Conservation (phyloP, 2,797 vertebrate genomes). For the Acestrorhynchus altus region DNA sequence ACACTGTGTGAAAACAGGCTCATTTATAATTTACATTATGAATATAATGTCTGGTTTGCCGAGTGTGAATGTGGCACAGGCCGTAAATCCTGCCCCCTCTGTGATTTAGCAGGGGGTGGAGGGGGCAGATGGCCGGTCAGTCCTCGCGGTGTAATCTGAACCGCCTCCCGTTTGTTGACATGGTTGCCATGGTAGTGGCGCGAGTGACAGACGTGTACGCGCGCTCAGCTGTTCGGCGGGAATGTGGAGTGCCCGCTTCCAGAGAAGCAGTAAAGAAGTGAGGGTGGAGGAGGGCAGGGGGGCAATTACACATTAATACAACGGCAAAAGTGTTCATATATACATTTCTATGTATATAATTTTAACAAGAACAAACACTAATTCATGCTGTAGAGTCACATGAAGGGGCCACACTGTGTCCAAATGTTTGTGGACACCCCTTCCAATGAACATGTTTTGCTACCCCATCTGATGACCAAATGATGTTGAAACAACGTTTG, state of each 20-base stretch:
- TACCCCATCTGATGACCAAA: too few species aligned
- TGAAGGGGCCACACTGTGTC: too few species aligned
- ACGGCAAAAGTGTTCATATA: background rate
- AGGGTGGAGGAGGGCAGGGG: background rate
- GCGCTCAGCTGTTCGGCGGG: constrained; percentile 86
- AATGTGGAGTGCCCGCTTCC: constrained; percentile 71
- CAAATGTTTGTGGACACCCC: too few species aligned
- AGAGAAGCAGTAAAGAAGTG: constrained; percentile 39
- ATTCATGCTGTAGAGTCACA: too few species aligned
- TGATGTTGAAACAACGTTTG: too few species aligned
- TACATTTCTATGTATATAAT: too few species aligned
- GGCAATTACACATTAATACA: background rate
- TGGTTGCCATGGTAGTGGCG: constrained; percentile 78
- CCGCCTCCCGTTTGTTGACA: constrained; percentile 78
- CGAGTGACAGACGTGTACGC: constrained; percentile 77
- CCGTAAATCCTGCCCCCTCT: constrained; percentile 52
- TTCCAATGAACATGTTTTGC: too few species aligned
- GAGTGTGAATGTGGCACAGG: constrained; percentile 7
- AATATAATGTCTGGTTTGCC: background rate
- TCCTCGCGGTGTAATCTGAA: constrained; percentile 75
- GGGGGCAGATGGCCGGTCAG: constrained; percentile 17
- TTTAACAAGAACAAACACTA: too few species aligned
- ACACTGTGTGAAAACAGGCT: too few species aligned
- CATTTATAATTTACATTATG: too few species aligned
- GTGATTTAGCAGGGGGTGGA: constrained; percentile 38